Base-by-base conservation (phyloP, 2,113 vertebrate genomes). In the Benitochromis conjunctus region DNA sequence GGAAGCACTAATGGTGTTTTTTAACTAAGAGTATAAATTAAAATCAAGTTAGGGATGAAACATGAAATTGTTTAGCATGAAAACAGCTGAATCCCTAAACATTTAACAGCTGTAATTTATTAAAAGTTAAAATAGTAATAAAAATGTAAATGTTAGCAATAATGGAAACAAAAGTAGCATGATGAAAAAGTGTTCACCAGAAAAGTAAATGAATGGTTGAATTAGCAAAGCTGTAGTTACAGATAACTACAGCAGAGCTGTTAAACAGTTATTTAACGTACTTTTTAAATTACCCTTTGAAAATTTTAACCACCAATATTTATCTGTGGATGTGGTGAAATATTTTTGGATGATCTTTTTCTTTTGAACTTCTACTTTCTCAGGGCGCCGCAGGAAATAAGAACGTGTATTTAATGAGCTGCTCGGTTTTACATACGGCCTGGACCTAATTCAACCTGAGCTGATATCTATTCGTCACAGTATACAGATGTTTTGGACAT, bases 31-130 rank as follows among this genome's bases (percentile, higher is more conserved):
- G 9, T 36, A 36, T 18, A 62, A 36, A 36, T 36, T 2, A 64
- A 36, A 64, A 0, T 62, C n/a, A 41, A 41, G 11, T 66, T 66
- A 38, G 21, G 6, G 34, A 66, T 0, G 0, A 66, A 10, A 13
- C 0, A 2, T 38, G 6, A 8, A 66, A 66, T 21, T 41, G 34
- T 14, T 66, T 21, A 66, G 1, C 19, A 62, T 66, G 19, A 41
- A 66, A 38, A 41, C 19, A 66, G 36, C 36, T 10, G 21, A 5
- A 41, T 1, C 41, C 36, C n/a, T 36, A 36, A 64, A 36, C 18
- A n/a, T 18, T n/a, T 12, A 36, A 64, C 60, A 64, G 31, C 36
- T 64, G 3, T 12, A n/a, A 64, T 64, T 0, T 36, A 64, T 64
- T 36, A n/a, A 43, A 41, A 43, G n/a, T 24, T 43, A 43, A 41